phyloP scores from a whole-genome alignment of 2,888 invertebrate genomes.

The Scotopteryx bipunctaria region DNA sequence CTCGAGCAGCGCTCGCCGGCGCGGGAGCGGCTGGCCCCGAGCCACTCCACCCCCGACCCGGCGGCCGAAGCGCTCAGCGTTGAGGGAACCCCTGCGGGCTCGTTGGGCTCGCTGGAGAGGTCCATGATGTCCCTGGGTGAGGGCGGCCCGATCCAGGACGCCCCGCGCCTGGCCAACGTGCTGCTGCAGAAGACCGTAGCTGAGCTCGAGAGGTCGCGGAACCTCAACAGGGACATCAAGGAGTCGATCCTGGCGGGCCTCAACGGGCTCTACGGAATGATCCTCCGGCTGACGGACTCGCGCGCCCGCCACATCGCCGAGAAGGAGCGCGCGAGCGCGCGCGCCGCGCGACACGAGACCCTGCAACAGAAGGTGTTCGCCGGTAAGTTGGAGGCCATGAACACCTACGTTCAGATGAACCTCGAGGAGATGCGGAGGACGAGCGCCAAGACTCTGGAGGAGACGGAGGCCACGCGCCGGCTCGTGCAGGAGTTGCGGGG shows the following conservation, averaged over 20 bases:
- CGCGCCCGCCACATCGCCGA: background rate
- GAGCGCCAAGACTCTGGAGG: background rate
- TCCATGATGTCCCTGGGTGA: background rate
- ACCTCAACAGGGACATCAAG: background rate
- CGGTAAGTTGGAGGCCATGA: background rate
- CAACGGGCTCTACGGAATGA: background rate
- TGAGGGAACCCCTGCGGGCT: background rate
- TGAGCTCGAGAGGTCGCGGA: background rate
- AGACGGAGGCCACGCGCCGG: background rate
- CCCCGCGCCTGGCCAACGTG: background rate
- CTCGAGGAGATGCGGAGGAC: slow-evolving; percentile 1
- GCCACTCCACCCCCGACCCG: background rate
- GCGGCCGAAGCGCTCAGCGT: background rate
- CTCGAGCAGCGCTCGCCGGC: too few relatives aligned
- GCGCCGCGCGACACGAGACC: background rate
- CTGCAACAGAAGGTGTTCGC: background rate
- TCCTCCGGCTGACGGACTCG: background rate
- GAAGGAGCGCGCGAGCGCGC: background rate
- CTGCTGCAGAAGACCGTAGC: background rate
- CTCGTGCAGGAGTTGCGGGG: background rate
- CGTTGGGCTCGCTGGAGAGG: background rate
- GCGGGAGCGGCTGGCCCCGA: too few relatives aligned
- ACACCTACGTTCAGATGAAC: background rate
- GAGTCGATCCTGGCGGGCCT: background rate
- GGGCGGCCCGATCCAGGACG: background rate